Evolutionary conservation across 2,113 vertebrate species (phyloP).

Genomic region (Tupaia chinensis): DNA sequence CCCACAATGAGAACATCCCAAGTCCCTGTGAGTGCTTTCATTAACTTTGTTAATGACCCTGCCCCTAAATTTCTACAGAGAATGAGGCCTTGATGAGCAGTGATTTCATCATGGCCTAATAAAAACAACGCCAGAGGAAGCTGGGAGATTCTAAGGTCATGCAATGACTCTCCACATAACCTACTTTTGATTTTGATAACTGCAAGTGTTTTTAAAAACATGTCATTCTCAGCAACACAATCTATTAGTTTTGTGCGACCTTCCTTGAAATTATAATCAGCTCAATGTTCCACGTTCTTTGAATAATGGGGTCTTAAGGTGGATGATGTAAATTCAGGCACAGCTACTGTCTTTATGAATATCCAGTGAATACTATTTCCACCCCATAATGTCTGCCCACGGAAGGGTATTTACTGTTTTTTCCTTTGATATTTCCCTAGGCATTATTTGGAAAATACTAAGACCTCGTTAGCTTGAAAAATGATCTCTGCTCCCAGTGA

Average conservation of each 20-base stretch:
- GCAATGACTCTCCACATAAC: background rate
- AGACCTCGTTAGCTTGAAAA: slow-evolving; percentile 65
- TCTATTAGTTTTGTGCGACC: background rate
- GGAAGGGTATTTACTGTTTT: background rate
- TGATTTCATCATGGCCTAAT: background rate
- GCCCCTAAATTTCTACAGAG: slow-evolving; percentile 9
- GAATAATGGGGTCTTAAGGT: background rate
- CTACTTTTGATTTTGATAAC: slow-evolving; percentile 29
- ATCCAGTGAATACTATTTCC: background rate
- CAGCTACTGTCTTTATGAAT: slow-evolving; percentile 3
- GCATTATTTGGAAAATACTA: slow-evolving; percentile 55
- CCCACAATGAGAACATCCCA: background rate
- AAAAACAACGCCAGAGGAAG: background rate
- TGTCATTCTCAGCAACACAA: background rate
- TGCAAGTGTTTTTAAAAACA: background rate
- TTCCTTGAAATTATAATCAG: background rate
- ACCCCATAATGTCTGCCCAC: background rate
- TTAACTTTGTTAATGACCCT: slow-evolving; percentile 61
- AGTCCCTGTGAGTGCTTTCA: slow-evolving; percentile 17
- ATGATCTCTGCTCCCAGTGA: slow-evolving; percentile 8
- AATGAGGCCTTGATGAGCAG: background rate
- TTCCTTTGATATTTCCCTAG: slow-evolving; percentile 37
- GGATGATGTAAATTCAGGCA: background rate
- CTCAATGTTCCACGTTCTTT: background rate
- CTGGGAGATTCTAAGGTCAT: background rate